Base-by-base conservation (phyloP, 2,113 vertebrate genomes). In the Bubalus kerabau region DNA sequence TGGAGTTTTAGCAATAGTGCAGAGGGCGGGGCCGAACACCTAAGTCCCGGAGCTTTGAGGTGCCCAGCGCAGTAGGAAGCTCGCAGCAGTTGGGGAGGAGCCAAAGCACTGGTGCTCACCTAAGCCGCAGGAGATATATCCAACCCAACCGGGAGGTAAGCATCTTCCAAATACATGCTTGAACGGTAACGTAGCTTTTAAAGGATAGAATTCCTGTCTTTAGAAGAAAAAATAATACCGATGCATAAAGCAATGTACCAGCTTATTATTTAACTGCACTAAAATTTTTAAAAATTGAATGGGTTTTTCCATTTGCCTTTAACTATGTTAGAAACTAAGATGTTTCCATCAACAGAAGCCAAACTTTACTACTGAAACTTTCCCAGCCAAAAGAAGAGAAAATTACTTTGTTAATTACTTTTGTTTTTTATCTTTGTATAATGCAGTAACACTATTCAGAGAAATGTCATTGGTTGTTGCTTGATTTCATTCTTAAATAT, bases 121-220 rank as follows among this genome's bases (percentile, higher is more conserved):
- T 64, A 59, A 83, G 59, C 86, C 46, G 4, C 93, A 36, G 57
- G 64, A 62, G 16, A 60, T 7, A n/a, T 30, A 32, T 24, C 48
- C 56, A 16, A 8, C 84, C 5, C 57, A 11, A 6, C 87, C 6
- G 0, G 59, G 92, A 98, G 98, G 98, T 98, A 98, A 98, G 98
- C 87, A 80, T 95, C 97, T 95, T 86, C 90, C 92, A 48, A 81
- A 62, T 57, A 57, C 4, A 80, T 26, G 43, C 43, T 64, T 57
- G 52, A 54, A 64, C 40, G 30, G 12, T 16, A 17, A 81, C 78
- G 62, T 36, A n/a, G 76, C 50, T 85, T 95, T 40, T 12, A 32
- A 32, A 71, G 40, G 36, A 50, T 10, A 54, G 28, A 59, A 84
- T 81, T 74, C 76, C 82, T 83, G 12, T 67, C 62, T 95, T 80